Percentiles rank a stretch among this genome's conserved stretches.
phyloP scores from a whole-genome alignment of 2,888 invertebrate species.

The Syrista parreyssii region DNA sequence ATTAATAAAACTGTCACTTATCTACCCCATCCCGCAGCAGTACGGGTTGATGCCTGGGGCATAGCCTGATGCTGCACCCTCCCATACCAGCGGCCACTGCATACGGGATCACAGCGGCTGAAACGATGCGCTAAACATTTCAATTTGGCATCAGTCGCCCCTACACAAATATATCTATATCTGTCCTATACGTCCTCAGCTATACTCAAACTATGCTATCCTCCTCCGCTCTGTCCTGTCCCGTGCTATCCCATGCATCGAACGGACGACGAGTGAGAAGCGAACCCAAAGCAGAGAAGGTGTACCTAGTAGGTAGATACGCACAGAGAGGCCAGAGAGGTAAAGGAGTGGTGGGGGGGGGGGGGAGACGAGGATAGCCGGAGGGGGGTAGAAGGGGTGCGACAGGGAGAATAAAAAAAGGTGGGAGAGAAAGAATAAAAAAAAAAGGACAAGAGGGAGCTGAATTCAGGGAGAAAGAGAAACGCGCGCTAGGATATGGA shows the following conservation, averaged over 20 bases:
- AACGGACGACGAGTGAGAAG: conserved; percentile 18
- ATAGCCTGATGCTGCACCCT: not conserved
- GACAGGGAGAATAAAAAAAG: conserved; percentile 31
- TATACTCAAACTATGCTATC: not conserved
- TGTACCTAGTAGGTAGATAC: conserved; percentile 11
- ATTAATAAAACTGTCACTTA: conserved; percentile 84
- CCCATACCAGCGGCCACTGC: conserved; percentile 21
- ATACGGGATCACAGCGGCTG: conserved; percentile 46
- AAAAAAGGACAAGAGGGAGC: conserved; percentile 22
- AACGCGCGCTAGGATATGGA: conserved; percentile 24
- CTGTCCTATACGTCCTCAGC: conserved; percentile 13
- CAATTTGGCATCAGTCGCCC: conserved; percentile 61
- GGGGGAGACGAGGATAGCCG: conserved; percentile 20
- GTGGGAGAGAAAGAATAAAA: conserved; percentile 29
- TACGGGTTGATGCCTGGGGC: not conserved
- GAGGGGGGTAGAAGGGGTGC: conserved; percentile 26
- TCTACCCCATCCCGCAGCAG: conserved; percentile 60
- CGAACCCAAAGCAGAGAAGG: conserved; percentile 5
- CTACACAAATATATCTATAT: conserved; percentile 15
- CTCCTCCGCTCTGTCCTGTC: not conserved
- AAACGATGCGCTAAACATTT: conserved; percentile 67
- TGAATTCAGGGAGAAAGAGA: conserved; percentile 1
- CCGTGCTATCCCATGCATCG: conserved; percentile 28
- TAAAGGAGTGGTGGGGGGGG: conserved; percentile 23
- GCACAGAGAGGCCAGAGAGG: conserved; percentile 23